phyloP scores from a whole-genome alignment of 2,113 vertebrate species.

The Xyliphius kryptos region DNA sequence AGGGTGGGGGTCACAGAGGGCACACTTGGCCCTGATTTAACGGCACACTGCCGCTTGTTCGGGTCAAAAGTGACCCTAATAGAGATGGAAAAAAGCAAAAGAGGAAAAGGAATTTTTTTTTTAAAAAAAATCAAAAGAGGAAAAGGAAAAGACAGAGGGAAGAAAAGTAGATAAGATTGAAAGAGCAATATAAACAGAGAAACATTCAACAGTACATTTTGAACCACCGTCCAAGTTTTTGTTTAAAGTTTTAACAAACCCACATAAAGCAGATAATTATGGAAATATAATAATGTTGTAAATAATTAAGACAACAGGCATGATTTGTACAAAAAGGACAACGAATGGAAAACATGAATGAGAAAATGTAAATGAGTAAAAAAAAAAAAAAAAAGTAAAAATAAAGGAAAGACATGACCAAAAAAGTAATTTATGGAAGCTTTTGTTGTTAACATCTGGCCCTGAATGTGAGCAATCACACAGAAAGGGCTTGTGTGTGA shows the following conservation, averaged over 20 bases:
- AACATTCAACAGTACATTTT: too few species aligned
- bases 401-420: not conserved
- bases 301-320: too few species aligned
- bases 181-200: too few species aligned
- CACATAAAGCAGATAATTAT: too few species aligned
- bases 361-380: too few species aligned
- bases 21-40: conserved; percentile 65
- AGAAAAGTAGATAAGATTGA: too few species aligned
- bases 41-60: conserved; percentile 66
- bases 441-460: not conserved
- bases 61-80: conserved; percentile 75
- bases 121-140: not conserved
- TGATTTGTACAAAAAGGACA: too few species aligned
- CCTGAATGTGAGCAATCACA: not conserved
- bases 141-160: too few species aligned
- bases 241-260: too few species aligned
- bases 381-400: not conserved
- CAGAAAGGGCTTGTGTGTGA: not conserved
- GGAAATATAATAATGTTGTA: too few species aligned
- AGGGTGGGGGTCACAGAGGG: conserved; percentile 51
- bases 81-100: conserved; percentile 23
- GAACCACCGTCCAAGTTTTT: too few species aligned
- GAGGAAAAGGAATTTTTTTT: not conserved
- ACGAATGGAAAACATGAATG: too few species aligned
- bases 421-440: not conserved